These are phyloP conservation scores for Neopelma chrysocephalum DNA, from an alignment of 2,797 vertebrate genomes.

Conservation along the genomic window DNA sequence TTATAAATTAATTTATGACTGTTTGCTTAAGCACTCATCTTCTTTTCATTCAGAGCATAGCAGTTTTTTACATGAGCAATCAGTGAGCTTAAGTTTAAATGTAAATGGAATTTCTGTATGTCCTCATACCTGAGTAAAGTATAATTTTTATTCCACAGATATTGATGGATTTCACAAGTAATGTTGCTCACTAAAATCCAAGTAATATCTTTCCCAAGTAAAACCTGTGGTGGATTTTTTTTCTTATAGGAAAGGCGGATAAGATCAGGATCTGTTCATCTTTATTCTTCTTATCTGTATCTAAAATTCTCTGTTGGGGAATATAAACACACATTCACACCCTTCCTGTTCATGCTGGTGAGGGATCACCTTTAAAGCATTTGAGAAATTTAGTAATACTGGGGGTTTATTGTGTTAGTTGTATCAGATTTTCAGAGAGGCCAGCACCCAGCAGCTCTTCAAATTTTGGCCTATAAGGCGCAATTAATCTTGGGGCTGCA, in stretches of 20 bases:
- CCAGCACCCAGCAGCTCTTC: slow-evolving; percentile 15
- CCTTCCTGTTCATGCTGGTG: neutral
- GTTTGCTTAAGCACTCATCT: slow-evolving; percentile 62
- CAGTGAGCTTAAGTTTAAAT: slow-evolving; percentile 29
- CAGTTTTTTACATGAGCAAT: slow-evolving; percentile 49
- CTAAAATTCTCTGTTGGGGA: neutral
- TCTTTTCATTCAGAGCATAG: slow-evolving; percentile 39
- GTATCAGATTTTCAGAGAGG: slow-evolving; percentile 9
- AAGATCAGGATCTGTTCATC: neutral
- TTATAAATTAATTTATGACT: slow-evolving; percentile 70
- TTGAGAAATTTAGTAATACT: neutral
- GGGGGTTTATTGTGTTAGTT: neutral
- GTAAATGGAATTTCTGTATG: slow-evolving; percentile 32
- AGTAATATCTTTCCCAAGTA: neutral
- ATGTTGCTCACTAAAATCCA: neutral
- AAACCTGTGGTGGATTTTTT: neutral
- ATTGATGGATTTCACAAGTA: neutral
- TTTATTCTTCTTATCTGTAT: neutral
- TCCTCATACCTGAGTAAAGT: neutral
- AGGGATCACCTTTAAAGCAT: neutral
- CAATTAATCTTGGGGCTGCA: slow-evolving; percentile 43
- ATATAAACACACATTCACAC: neutral
- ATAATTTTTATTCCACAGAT: slow-evolving; percentile 1
- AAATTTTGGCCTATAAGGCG: slow-evolving; percentile 36
- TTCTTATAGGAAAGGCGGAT: neutral